Evolutionary conservation across 1,140 invertebrate species (phyloP), one percentile per base, ranked within the genome.

Genomic region (Drosophila lini): DNA sequence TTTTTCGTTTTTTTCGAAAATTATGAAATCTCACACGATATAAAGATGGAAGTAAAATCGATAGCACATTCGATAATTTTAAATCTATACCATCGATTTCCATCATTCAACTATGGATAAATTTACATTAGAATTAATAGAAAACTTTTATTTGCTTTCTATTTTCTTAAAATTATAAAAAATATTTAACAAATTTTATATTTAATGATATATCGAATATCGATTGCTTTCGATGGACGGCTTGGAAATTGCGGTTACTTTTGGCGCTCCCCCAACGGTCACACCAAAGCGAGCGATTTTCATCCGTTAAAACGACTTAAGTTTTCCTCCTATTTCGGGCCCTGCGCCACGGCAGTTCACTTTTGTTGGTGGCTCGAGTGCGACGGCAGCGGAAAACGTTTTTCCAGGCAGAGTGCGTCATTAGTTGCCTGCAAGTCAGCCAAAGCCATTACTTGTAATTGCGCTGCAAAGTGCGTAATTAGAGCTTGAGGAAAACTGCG

Each of bases 391-490:
- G 67, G 65, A 75, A 65, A 71, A 63, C 64, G 64, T 60, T 68
- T 69, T 78, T 69, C 69, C 69, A 76, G 65, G 63, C 68, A 60
- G 59, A 79, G 76, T 88, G 76, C 80, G 69, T 42, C 44, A 76
- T 52, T 56, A 80, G 64, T 80, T 83, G 67, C 53, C 58, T 50
- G 55, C 56, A 76, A 81, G 75, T 80, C 71, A 84, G 34, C 41
- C 48, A 81, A 40, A 82, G 63, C 71, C 69, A 69, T 70, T 78
- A 69, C 13, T 52, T 42, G 64, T 77, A 68, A 68, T 77, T 77
- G 55, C 63, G n/a, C 16, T 74, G 50, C 44, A 73, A 82, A 88
- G 76, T 86, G 83, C 83, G 83, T 83, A 77, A 48, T 62, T 59
- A 56, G 52, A 44, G 48, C 28, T 62, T 36, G 40, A 68, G 36